phyloP scores from a whole-genome alignment of 2,113 vertebrate genomes.

The Neopipo cinnamomea region DNA sequence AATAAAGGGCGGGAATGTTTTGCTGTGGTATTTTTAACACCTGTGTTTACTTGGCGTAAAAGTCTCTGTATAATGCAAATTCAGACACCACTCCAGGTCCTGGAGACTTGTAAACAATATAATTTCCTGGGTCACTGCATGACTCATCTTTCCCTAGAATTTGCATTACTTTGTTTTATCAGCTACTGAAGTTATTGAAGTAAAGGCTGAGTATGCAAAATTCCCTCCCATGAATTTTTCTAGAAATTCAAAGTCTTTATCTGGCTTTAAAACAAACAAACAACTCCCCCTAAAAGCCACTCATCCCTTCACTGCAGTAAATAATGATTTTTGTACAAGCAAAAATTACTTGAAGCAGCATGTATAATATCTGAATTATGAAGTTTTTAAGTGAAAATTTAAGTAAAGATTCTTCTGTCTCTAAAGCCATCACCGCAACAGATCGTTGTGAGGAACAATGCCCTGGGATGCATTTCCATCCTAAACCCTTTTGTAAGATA shows the following conservation, averaged over 20 bases:
- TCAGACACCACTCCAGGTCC: neutral
- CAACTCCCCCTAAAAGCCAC: neutral
- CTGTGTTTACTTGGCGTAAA: neutral
- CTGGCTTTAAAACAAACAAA: neutral
- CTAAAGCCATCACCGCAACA: neutral
- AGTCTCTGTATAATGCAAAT: neutral
- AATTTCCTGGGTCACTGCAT: neutral
- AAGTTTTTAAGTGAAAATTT: neutral
- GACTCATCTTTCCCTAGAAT: neutral
- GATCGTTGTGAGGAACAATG: fast-evolving
- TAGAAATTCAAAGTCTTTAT: neutral
- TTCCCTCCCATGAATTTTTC: neutral
- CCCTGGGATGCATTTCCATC: neutral
- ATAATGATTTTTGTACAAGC: fast-evolving
- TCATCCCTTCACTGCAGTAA: neutral
- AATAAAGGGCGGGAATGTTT: neutral
- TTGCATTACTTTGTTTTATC: neutral
- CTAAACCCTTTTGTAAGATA: neutral
- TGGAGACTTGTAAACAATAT: neutral
- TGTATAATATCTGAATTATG: neutral
- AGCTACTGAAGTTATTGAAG: neutral
- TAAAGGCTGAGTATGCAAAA: neutral
- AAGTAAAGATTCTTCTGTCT: neutral
- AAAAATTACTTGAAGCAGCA: neutral
- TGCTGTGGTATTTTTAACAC: neutral